Percentiles rank a stretch among this genome's conserved stretches.
Conservation (phyloP, 2,113 vertebrate species). For the Progne subis region DNA sequence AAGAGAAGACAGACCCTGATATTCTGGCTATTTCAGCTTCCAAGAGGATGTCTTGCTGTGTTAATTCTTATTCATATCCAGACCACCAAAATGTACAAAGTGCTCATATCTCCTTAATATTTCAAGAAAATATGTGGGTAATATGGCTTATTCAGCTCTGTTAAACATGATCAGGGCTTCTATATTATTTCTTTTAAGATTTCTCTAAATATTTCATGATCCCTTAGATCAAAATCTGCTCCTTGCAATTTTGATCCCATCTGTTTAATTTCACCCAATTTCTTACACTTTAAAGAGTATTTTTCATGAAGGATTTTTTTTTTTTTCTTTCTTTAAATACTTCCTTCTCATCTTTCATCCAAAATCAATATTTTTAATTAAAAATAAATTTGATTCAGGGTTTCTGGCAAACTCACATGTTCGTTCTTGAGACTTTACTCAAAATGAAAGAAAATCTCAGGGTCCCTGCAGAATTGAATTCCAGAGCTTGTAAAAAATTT, state of each 20-base stretch:
- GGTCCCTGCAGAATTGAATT: background rate
- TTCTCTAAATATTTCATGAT: background rate
- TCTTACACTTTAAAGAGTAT: background rate
- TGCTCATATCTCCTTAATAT: background rate
- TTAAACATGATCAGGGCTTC: background rate
- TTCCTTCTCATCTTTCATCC: background rate
- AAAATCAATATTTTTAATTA: background rate
- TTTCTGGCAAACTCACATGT: background rate
- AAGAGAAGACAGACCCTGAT: background rate
- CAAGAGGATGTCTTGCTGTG: background rate
- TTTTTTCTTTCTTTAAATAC: background rate
- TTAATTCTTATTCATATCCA: background rate
- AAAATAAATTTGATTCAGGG: background rate
- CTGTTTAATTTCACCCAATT: background rate
- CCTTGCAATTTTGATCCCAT: background rate
- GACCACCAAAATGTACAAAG: background rate
- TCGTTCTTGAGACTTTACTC: background rate
- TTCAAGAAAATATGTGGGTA: background rate
- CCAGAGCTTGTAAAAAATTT: background rate
- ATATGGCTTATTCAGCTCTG: background rate
- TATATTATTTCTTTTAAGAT: background rate
- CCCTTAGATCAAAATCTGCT: background rate
- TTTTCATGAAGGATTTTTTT: background rate
- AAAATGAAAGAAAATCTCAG: background rate
- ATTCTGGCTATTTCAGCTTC: background rate